phyloP scores from a whole-genome alignment of 2,888 invertebrate genomes.

The Entomobrya proxima region DNA sequence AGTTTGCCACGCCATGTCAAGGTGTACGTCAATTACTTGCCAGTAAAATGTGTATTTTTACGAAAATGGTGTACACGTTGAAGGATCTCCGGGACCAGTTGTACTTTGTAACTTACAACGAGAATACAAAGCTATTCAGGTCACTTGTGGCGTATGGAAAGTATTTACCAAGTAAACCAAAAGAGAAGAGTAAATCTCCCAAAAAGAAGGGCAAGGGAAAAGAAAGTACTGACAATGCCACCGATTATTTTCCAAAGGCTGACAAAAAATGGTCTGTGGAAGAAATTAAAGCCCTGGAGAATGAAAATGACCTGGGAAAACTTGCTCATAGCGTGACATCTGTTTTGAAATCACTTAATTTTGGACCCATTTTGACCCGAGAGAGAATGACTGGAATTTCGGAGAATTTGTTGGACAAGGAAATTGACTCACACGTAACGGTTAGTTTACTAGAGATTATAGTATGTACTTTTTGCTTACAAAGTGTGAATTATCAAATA shows the following conservation, averaged over 20 bases:
- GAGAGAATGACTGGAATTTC: not conserved
- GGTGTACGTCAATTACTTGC: conserved; percentile 16
- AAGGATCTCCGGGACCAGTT: conserved; percentile 49
- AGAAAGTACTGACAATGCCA: not conserved
- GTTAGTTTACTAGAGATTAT: no score
- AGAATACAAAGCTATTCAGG: conserved; percentile 2
- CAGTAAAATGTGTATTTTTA: conserved; percentile 24
- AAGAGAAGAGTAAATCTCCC: not conserved
- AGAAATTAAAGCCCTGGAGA: conserved; percentile 15
- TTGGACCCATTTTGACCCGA: conserved; percentile 14
- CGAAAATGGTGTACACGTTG: not conserved
- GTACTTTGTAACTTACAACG: conserved; percentile 20
- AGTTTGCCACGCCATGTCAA: conserved; percentile 8
- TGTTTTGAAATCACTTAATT: conserved; percentile 33
- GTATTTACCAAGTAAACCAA: not conserved
- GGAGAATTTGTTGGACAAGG: conserved; percentile 1
- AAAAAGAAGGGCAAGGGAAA: not conserved
- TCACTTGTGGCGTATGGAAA: conserved; percentile 6
- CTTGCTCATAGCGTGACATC: conserved; percentile 15
- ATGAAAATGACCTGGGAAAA: conserved; percentile 34
- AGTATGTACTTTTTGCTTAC: no score
- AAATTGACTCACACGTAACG: not conserved
- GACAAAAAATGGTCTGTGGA: conserved; percentile 27
- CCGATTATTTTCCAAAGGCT: not conserved
- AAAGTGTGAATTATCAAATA: no score